Conservation (phyloP, 2,113 vertebrate genomes). For the Mesocricetus auratus region DNA sequence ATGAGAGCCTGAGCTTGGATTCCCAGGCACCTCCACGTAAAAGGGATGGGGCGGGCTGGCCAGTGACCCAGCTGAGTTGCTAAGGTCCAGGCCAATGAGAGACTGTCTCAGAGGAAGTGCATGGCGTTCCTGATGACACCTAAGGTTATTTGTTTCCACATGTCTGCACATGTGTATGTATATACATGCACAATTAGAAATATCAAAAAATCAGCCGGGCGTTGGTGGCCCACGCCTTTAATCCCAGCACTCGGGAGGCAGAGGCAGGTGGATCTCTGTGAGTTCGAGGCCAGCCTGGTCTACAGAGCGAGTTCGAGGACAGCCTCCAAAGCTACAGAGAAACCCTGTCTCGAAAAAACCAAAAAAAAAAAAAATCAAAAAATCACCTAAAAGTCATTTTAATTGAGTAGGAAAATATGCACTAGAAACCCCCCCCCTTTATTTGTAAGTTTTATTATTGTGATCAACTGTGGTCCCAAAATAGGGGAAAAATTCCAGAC, state of each 20-base stretch:
- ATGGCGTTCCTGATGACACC: not conserved
- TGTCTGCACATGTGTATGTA: not conserved
- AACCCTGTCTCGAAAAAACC: too few relatives aligned
- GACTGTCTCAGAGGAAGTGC: not conserved
- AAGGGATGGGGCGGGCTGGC: not conserved
- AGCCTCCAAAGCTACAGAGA: too few relatives aligned
- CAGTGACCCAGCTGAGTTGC: not conserved
- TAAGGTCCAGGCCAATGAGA: not conserved
- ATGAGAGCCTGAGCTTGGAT: not conserved
- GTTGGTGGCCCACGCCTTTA: too few relatives aligned
- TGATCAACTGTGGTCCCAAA: not conserved
- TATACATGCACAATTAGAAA: too few relatives aligned
- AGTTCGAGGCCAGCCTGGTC: too few relatives aligned
- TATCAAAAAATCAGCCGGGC: too few relatives aligned
- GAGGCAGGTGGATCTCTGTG: too few relatives aligned
- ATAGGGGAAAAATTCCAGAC: not conserved
- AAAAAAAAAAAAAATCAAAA: too few relatives aligned
- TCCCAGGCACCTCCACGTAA: too few relatives aligned
- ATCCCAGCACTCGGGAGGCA: too few relatives aligned
- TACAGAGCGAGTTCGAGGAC: too few relatives aligned
- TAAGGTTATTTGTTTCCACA: not conserved
- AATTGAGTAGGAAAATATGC: not conserved
- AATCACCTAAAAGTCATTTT: not conserved
- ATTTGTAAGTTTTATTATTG: not conserved
- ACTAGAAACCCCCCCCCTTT: not conserved